These are phyloP conservation scores for Kuschelorhynchus macadamiae DNA, from an alignment of 2,888 invertebrate genomes.

Conservation along the genomic window DNA sequence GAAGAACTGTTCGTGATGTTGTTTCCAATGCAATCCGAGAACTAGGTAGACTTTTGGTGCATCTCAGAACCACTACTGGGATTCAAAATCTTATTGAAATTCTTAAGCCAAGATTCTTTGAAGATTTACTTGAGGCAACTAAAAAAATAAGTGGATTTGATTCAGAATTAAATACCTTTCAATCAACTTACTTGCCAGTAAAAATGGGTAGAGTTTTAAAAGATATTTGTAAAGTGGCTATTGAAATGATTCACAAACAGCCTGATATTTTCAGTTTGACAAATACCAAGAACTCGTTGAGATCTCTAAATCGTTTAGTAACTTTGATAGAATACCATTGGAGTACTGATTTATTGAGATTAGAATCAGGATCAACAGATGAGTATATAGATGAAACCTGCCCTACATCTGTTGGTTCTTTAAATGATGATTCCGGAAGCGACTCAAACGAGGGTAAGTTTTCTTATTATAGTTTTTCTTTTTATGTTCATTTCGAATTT, in stretches of 20 bases:
- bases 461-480: too few relatives aligned
- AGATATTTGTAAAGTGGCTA: background rate
- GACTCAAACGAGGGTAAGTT: too few relatives aligned
- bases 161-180: background rate
- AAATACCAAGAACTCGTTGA: background rate
- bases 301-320: background rate
- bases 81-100: background rate
- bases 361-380: too few relatives aligned
- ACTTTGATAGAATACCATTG: conserved; percentile 1
- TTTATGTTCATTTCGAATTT: too few relatives aligned
- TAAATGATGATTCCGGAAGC: too few relatives aligned
- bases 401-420: too few relatives aligned
- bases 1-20: background rate
- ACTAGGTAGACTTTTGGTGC: background rate
- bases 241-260: background rate
- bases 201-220: background rate
- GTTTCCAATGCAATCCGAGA: background rate
- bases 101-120: background rate
- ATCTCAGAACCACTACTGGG: background rate
- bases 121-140: background rate
- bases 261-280: background rate
- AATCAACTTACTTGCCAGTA: background rate
- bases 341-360: background rate
- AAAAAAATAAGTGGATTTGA: background rate
- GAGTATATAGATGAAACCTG: too few relatives aligned